Percentiles rank a stretch among this genome's conserved stretches.
These are phyloP conservation scores for Gadus macrocephalus DNA, from an alignment of 2,113 vertebrate genomes.

Conservation along the genomic window DNA sequence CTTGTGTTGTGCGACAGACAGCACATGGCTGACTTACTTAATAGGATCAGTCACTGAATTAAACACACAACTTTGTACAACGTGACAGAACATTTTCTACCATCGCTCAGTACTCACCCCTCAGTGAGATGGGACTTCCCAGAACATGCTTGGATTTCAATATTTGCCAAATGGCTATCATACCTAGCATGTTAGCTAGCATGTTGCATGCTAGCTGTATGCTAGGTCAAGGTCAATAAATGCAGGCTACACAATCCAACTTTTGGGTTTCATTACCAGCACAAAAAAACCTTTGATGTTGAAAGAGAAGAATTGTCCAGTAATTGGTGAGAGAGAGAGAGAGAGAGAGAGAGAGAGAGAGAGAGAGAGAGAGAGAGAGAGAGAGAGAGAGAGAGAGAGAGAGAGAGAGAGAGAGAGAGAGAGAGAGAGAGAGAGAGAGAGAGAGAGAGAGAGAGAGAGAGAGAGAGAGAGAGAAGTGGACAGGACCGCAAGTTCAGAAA, in stretches of 20 bases:
- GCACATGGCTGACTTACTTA: slow-evolving; percentile 6
- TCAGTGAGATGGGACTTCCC: slow-evolving; percentile 7
- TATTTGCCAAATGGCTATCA: too few species aligned
- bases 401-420: slow-evolving; percentile 2
- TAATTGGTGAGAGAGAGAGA: too few species aligned
- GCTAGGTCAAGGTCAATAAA: too few species aligned
- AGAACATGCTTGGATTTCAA: background rate
- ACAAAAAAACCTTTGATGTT: too few species aligned
- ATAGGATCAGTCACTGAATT: slow-evolving; percentile 31
- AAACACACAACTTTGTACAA: slow-evolving; percentile 16
- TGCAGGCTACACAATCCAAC: too few species aligned
- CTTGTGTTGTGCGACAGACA: background rate
- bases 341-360: too few species aligned
- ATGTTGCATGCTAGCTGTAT: too few species aligned
- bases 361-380: too few species aligned
- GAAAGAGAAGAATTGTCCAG: too few species aligned
- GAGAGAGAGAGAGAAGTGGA: background rate
- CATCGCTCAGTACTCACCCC: background rate
- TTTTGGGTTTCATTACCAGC: too few species aligned
- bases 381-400: background rate
- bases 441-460: background rate
- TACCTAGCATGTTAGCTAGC: too few species aligned
- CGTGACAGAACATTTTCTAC: background rate
- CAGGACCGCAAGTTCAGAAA: too few species aligned
- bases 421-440: slow-evolving; percentile 4